Evolutionary conservation across 1,140 invertebrate species (phyloP).

Genomic region (Cardiocondyla obscurior): DNA sequence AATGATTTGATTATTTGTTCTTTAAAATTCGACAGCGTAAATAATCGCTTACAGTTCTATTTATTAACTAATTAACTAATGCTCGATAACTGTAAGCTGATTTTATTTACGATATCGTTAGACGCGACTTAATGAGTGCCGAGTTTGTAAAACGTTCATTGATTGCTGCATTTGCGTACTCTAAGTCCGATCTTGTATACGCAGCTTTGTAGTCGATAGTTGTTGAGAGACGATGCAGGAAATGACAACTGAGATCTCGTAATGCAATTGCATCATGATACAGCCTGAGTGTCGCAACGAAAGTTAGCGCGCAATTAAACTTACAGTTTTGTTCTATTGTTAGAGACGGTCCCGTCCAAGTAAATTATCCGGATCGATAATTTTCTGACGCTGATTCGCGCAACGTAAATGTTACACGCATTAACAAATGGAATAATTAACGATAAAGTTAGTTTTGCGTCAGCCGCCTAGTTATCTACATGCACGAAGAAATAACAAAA

Average conservation of each 20-base stretch:
- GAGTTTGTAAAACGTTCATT: conserved; percentile 7
- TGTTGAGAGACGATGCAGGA: background rate
- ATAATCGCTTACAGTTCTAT: background rate
- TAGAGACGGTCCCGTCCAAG: background rate
- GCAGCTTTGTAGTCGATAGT: background rate
- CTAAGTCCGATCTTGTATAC: background rate
- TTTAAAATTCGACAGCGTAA: background rate
- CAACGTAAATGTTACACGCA: background rate
- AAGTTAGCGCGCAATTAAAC: conserved; percentile 32
- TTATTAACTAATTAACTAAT: too few relatives aligned
- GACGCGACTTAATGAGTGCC: background rate
- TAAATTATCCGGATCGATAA: conserved; percentile 30
- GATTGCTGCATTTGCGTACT: background rate
- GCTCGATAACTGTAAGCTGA: background rate
- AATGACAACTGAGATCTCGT: background rate
- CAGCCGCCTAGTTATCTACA: background rate
- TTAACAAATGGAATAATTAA: conserved; percentile 3
- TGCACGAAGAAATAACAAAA: background rate
- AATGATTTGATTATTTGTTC: background rate
- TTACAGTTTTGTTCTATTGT: conserved; percentile 18
- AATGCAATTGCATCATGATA: conserved; percentile 6
- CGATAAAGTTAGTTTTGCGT: background rate
- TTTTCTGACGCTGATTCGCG: background rate
- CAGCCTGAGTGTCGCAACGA: background rate
- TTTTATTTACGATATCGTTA: background rate